These are phyloP conservation scores for Synodontis membranacea DNA, from an alignment of 2,113 vertebrate genomes.

Conservation along the genomic window DNA sequence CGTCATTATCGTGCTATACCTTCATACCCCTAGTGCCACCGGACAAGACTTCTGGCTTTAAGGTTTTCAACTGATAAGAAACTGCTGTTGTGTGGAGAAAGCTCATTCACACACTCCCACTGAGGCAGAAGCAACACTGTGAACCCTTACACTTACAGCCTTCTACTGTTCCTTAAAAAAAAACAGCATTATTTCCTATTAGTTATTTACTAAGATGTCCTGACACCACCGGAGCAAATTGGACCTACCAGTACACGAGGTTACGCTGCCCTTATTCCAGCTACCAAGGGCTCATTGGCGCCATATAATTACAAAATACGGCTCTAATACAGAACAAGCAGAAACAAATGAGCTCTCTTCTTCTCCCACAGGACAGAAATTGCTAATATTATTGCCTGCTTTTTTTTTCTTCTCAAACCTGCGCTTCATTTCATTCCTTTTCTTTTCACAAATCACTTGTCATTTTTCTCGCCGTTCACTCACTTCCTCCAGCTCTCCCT, in stretches of 20 bases:
- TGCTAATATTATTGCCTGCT: background rate
- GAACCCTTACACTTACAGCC: background rate
- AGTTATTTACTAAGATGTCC: background rate
- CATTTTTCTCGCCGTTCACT: background rate
- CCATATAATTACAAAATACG: background rate
- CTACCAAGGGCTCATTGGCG: background rate
- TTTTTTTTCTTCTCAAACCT: slow-evolving; percentile 19
- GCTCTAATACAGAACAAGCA: background rate
- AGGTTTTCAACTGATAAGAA: slow-evolving; percentile 55
- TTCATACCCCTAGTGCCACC: background rate
- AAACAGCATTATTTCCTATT: background rate
- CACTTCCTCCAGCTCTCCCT: background rate
- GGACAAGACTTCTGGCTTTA: slow-evolving; percentile 43
- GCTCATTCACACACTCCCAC: background rate
- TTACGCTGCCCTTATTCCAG: background rate
- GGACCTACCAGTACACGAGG: too few species aligned
- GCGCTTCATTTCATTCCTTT: slow-evolving; percentile 25
- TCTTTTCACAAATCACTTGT: slow-evolving; percentile 2
- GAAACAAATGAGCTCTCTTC: background rate
- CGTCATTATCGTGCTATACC: background rate
- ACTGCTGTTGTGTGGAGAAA: background rate
- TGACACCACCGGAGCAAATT: background rate
- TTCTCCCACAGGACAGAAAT: background rate
- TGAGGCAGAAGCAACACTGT: background rate
- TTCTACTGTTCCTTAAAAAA: background rate